Percentiles rank a stretch among this genome's conserved stretches.
Evolutionary conservation across 92 coral and sea anemone species (phyloP).

Genomic region (Muricea muricata): DNA sequence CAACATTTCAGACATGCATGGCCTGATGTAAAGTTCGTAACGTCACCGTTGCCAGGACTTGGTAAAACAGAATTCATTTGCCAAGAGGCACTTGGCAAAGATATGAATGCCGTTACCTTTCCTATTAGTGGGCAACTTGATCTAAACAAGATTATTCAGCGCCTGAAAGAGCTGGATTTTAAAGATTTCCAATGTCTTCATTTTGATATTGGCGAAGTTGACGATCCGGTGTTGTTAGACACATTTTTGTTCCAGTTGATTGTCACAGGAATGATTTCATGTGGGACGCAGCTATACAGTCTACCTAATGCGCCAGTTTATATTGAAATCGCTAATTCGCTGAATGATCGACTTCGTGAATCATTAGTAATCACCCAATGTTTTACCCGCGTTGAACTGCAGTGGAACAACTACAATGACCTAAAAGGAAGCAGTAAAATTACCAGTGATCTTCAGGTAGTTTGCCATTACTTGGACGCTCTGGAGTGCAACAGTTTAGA

Average conservation of each 20-base stretch:
- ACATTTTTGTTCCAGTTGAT: conserved; percentile 80
- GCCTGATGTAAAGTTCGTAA: conserved; percentile 70
- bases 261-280: conserved; percentile 82
- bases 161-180: conserved; percentile 56
- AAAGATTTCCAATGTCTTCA: conserved; percentile 70
- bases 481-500: conserved; percentile 62
- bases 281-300: conserved; percentile 71
- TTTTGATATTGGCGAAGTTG: conserved; percentile 77
- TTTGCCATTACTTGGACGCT: conserved; percentile 77
- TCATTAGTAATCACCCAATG: conserved; percentile 68
- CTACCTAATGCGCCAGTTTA: conserved; percentile 64
- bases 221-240: conserved; percentile 73
- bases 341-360: conserved; percentile 73
- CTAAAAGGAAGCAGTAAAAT: conserved; percentile 70
- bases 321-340: conserved; percentile 81
- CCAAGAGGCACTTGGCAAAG: conserved; percentile 49
- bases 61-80: conserved; percentile 80
- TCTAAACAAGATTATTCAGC: conserved; percentile 70
- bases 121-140: conserved; percentile 85
- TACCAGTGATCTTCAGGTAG: conserved; percentile 74
- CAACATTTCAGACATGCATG: conserved; percentile 22
- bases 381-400: conserved; percentile 53
- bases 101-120: conserved; percentile 68
- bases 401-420: conserved; percentile 59
- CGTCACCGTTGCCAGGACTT: conserved; percentile 83